Percentiles rank a stretch among this genome's conserved stretches.
Conservation (phyloP, 1,140 invertebrate genomes). For the Brachionus sp. region DNA sequence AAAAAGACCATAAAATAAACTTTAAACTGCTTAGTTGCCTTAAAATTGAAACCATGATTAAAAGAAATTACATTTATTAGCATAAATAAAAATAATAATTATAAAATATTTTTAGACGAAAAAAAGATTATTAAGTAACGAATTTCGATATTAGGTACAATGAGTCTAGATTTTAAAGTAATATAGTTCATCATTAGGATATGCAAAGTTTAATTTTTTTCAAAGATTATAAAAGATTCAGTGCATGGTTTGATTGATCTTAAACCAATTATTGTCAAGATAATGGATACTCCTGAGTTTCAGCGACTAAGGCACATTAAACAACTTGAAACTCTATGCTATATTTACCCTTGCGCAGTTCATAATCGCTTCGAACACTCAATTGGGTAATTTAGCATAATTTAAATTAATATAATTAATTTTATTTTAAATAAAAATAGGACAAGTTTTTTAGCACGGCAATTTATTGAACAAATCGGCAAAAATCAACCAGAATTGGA, state of each 20-base stretch:
- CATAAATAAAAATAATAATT: background rate
- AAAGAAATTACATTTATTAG: background rate
- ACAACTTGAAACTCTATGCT: slow-evolving; percentile 63
- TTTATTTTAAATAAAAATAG: slow-evolving; percentile 48
- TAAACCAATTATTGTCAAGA: slow-evolving; percentile 58
- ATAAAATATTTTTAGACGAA: background rate
- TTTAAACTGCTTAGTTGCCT: background rate
- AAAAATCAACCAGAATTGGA: slow-evolving; percentile 59
- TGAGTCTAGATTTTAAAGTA: background rate
- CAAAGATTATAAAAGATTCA: slow-evolving; percentile 62
- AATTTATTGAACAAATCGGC: slow-evolving; percentile 54
- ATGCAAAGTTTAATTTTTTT: background rate
- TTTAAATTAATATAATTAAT: background rate
- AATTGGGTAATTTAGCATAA: slow-evolving; percentile 61
- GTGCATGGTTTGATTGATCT: slow-evolving; percentile 62
- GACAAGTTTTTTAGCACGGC: slow-evolving; percentile 59
- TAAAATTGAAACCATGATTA: background rate
- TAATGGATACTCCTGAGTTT: slow-evolving; percentile 67
- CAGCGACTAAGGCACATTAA: slow-evolving; percentile 65
- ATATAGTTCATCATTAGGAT: background rate
- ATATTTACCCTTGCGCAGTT: slow-evolving; percentile 64
- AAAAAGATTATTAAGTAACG: background rate
- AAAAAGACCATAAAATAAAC: background rate
- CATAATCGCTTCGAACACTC: slow-evolving; percentile 67
- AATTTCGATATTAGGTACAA: background rate